A percentile compares a stretch with the other conserved stretches of the same genome.
Conservation (phyloP, 2,888 invertebrate genomes). For the Boloria euphrosyne region DNA sequence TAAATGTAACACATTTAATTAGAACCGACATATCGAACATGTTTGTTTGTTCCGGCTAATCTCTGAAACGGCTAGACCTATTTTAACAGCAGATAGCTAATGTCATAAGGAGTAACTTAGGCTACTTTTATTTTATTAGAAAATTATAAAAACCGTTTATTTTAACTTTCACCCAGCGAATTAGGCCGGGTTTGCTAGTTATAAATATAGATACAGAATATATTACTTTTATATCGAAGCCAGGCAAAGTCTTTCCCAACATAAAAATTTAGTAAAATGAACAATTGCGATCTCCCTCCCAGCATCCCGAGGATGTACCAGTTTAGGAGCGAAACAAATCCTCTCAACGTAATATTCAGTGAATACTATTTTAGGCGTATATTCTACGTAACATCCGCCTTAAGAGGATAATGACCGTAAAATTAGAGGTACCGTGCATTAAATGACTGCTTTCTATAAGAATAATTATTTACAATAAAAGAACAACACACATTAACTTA, state of each 20-base stretch:
- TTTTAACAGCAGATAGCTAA: no score
- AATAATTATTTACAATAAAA: neutral
- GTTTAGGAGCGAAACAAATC: slow-evolving; percentile 27
- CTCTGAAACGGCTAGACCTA: no score
- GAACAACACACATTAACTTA: neutral
- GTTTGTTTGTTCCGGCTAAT: no score
- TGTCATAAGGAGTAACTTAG: no score
- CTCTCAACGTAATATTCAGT: slow-evolving; percentile 18
- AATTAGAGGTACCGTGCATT: slow-evolving; percentile 15
- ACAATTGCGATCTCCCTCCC: slow-evolving; percentile 25
- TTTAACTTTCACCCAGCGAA: no score
- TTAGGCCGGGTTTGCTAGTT: no score
- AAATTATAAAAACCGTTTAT: no score
- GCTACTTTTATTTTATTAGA: no score
- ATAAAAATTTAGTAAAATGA: neutral
- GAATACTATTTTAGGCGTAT: slow-evolving; percentile 24
- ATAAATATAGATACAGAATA: no score
- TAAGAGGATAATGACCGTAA: slow-evolving; percentile 32
- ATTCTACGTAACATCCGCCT: slow-evolving; percentile 24
- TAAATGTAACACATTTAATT: no score
- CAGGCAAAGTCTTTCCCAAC: neutral
- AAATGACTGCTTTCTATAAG: neutral
- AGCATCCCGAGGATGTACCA: slow-evolving; percentile 35
- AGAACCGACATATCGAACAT: no score
- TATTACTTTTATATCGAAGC: no score